These are phyloP conservation scores for Gonatopus flavifemur DNA, from an alignment of 1,140 invertebrate genomes.

Conservation along the genomic window DNA sequence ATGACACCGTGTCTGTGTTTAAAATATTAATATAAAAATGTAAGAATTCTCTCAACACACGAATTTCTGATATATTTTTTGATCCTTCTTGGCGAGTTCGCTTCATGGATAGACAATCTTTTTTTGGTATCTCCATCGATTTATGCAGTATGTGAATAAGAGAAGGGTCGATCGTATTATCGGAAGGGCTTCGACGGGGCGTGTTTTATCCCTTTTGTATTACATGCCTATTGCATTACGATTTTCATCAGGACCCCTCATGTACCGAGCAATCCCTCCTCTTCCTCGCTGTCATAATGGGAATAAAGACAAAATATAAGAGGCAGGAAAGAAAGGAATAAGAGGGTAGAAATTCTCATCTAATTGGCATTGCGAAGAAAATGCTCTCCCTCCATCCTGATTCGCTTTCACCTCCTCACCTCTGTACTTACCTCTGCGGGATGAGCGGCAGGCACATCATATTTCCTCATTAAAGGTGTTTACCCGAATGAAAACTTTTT, in stretches of 20 bases:
- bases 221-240: conserved; percentile 56
- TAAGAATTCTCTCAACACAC: too few relatives aligned
- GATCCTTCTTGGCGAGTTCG: too few relatives aligned
- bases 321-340: neutral
- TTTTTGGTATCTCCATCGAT: too few relatives aligned
- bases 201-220: conserved; percentile 40
- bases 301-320: conserved; percentile 6
- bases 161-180: conserved; percentile 32
- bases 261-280: conserved; percentile 21
- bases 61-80: too few relatives aligned
- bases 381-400: too few relatives aligned
- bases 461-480: conserved; percentile 43
- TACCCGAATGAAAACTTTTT: conserved; percentile 36
- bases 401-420: too few relatives aligned
- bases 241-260: conserved; percentile 47
- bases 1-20: too few relatives aligned
- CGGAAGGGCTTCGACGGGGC: conserved; percentile 30
- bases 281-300: conserved; percentile 35
- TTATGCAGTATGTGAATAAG: conserved; percentile 33
- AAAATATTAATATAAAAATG: too few relatives aligned
- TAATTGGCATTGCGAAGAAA: conserved; percentile 41
- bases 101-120: too few relatives aligned
- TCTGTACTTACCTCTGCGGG: too few relatives aligned
- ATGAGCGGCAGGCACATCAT: conserved; percentile 31
- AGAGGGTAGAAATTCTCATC: conserved; percentile 28